Conservation (phyloP, 2,113 vertebrate species). For the Ibidorhyncha struthersii region DNA sequence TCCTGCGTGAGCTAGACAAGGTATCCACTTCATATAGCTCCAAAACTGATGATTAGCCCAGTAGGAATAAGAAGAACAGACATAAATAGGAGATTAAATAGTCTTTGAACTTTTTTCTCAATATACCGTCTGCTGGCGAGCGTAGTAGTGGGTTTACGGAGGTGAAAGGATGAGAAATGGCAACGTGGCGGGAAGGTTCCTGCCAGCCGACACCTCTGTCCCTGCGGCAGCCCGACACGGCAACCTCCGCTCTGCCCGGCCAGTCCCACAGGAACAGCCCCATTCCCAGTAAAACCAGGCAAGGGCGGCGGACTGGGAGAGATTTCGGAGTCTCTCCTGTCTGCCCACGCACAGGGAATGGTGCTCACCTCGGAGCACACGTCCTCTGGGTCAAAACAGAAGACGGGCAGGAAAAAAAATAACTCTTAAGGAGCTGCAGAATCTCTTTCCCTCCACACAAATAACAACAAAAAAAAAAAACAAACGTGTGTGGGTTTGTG, state of each 20-base stretch:
- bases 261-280: not conserved
- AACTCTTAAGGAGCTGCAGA: not conserved
- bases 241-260: not conserved
- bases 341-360: no score
- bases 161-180: fast-evolving
- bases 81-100: not conserved
- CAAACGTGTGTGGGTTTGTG: no score
- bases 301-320: not conserved
- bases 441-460: not conserved
- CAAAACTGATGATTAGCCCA: fast-evolving
- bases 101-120: not conserved
- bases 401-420: not conserved
- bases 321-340: not conserved
- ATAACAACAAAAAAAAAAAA: no score
- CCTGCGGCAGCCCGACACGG: not conserved
- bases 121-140: not conserved
- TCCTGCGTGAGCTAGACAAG: not conserved
- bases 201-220: not conserved
- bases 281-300: not conserved
- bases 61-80: not conserved
- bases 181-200: fast-evolving
- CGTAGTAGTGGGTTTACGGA: fast-evolving
- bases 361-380: not conserved
- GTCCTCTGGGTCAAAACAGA: not conserved
- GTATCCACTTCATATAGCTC: fast-evolving